Conservation (phyloP, 2,888 invertebrate genomes). For the Drosophila ustulata region DNA sequence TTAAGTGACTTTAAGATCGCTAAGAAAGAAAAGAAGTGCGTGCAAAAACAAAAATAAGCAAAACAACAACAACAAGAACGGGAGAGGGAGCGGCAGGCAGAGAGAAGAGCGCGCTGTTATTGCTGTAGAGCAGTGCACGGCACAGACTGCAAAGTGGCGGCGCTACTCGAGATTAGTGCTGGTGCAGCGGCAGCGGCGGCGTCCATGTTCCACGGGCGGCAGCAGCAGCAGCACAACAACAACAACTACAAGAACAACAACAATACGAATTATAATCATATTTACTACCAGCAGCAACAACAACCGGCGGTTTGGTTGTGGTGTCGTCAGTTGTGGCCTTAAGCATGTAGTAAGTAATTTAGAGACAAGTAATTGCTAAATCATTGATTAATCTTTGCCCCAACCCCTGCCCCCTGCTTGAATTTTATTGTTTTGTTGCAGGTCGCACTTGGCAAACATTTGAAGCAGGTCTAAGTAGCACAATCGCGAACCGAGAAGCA, state of each 20-base stretch:
- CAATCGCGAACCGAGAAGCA: slow-evolving; percentile 36
- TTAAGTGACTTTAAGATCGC: slow-evolving; percentile 25
- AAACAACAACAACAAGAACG: slow-evolving; percentile 30
- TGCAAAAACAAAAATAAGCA: slow-evolving; percentile 60
- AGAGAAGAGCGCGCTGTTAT: slow-evolving; percentile 53
- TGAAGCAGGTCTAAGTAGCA: slow-evolving; percentile 63
- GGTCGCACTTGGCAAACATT: slow-evolving; percentile 59
- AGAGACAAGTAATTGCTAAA: background rate
- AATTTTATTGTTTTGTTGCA: slow-evolving; percentile 5
- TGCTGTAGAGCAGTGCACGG: slow-evolving; percentile 67
- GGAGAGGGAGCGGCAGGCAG: slow-evolving; percentile 14
- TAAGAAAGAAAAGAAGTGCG: slow-evolving; percentile 55
- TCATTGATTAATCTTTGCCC: slow-evolving; percentile 25
- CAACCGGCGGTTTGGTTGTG: slow-evolving; percentile 73
- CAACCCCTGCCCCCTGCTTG: too few relatives aligned
- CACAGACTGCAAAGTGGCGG: slow-evolving; percentile 81
- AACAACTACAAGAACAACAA: slow-evolving; percentile 47
- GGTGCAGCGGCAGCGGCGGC: slow-evolving; percentile 79
- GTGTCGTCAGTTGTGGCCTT: slow-evolving; percentile 81
- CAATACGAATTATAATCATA: slow-evolving; percentile 33
- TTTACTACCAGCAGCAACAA: slow-evolving; percentile 48
- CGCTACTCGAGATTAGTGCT: slow-evolving; percentile 74
- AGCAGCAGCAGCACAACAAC: slow-evolving; percentile 61
- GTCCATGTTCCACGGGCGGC: slow-evolving; percentile 76
- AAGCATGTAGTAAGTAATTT: slow-evolving; percentile 80